phyloP scores from a whole-genome alignment of 2,888 invertebrate species.

The Nudaria mundana region DNA sequence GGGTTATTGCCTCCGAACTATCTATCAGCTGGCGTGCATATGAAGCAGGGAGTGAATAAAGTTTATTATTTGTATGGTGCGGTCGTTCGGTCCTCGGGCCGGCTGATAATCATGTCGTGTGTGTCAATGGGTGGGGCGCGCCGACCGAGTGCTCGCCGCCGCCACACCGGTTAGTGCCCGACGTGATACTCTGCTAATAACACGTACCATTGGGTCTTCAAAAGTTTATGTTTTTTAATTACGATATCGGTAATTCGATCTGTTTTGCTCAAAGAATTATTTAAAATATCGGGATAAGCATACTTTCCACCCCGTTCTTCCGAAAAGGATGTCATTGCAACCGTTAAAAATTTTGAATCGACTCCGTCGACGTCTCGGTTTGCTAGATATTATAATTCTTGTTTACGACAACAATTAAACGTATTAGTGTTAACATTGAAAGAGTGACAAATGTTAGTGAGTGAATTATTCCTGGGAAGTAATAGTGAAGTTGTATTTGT shows the following conservation, averaged over 20 bases:
- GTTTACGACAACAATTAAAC: conserved; percentile 73
- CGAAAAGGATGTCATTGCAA: conserved; percentile 69
- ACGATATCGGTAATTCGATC: conserved; percentile 26
- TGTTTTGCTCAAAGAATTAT: conserved; percentile 12
- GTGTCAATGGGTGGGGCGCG: conserved; percentile 71
- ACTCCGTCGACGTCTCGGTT: conserved; percentile 60
- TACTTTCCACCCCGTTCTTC: conserved; percentile 25
- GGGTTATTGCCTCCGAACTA: conserved; percentile 76
- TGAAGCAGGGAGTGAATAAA: conserved; percentile 75
- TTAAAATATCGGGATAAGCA: conserved; percentile 9
- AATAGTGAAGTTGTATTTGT: conserved; percentile 37
- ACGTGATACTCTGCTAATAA: conserved; percentile 51
- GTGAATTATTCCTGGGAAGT: conserved; percentile 3
- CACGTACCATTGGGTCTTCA: conserved; percentile 35
- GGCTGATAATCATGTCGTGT: conserved; percentile 70
- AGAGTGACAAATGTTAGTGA: conserved; percentile 10
- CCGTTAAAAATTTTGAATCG: conserved; percentile 68
- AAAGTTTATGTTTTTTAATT: conserved; percentile 39
- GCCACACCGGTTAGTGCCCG: conserved; percentile 56
- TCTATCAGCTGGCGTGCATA: conserved; percentile 64
- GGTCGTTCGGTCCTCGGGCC: conserved; percentile 57
- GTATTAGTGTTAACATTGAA: conserved; percentile 24
- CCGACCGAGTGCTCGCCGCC: conserved; percentile 42
- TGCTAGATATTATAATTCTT: conserved; percentile 71
- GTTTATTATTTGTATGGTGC: conserved; percentile 76